Evolutionary conservation across 2,888 invertebrate species (phyloP).

Genomic region (Microplitis deprimator): DNA sequence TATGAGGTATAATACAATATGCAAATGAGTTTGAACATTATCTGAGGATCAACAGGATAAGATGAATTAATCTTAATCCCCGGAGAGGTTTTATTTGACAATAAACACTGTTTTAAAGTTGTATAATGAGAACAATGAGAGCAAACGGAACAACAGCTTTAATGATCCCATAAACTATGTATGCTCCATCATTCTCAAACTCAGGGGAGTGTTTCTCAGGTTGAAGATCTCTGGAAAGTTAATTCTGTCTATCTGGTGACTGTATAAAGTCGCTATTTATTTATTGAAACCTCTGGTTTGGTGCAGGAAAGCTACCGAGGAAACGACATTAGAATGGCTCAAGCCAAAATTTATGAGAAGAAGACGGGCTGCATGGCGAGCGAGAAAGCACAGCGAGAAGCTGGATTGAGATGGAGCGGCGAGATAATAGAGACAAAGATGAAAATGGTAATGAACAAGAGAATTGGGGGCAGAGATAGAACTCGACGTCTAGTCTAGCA

Average conservation of each 20-base stretch:
- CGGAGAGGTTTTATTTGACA: constrained; percentile 31
- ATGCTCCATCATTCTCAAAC: constrained; percentile 5
- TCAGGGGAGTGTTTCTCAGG: neutral
- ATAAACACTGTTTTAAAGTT: constrained; percentile 40
- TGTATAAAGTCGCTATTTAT: neutral
- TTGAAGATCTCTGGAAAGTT: neutral
- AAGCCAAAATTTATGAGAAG: neutral
- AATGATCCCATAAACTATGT: constrained; percentile 43
- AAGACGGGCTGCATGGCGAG: neutral
- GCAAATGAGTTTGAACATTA: constrained; percentile 1
- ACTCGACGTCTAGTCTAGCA: constrained; percentile 3
- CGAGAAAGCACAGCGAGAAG: neutral
- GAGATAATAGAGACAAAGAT: neutral
- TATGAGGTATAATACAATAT: neutral
- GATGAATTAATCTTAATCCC: constrained; percentile 29
- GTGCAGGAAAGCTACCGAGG: constrained; percentile 24
- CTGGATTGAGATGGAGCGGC: neutral
- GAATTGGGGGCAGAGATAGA: constrained; percentile 3
- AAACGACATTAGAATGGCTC: constrained; percentile 47
- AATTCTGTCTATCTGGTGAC: neutral
- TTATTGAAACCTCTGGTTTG: constrained; percentile 9
- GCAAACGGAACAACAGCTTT: constrained; percentile 37
- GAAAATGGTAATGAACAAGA: neutral
- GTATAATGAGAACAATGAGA: constrained; percentile 41
- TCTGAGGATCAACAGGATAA: constrained; percentile 7